A percentile compares a stretch with the other conserved stretches of the same genome.
Conservation (phyloP, 1,140 invertebrate genomes). For the Caligus rogercresseyi region DNA sequence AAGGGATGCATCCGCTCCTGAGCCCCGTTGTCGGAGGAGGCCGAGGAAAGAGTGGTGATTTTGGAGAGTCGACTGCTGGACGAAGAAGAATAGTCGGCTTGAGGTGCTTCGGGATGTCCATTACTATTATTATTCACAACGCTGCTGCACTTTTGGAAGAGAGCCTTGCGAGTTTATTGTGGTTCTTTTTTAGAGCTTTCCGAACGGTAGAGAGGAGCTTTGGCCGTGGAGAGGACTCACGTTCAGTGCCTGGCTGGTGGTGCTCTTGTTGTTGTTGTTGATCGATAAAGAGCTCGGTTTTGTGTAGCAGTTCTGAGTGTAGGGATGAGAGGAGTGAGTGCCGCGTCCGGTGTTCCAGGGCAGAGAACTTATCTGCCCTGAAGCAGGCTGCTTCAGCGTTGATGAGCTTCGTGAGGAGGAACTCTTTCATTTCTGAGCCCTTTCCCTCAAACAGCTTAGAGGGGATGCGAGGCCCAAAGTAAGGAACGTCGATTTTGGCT, state of each 20-base stretch:
- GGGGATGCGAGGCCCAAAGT: conserved; percentile 80
- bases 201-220: neutral
- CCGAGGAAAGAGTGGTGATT: neutral
- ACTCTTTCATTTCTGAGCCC: conserved; percentile 72
- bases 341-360: conserved; percentile 74
- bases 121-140: too few relatives aligned
- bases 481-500: conserved; percentile 83
- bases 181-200: neutral
- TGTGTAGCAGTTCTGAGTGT: conserved; percentile 64
- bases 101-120: too few relatives aligned
- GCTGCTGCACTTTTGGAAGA: neutral
- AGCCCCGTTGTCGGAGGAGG: neutral
- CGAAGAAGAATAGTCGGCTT: neutral
- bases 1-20: neutral
- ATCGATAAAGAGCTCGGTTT: conserved; percentile 60
- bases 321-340: conserved; percentile 68
- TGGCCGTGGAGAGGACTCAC: neutral
- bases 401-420: conserved; percentile 86
- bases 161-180: neutral
- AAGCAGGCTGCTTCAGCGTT: conserved; percentile 95
- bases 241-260: neutral
- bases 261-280: neutral
- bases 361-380: conserved; percentile 89
- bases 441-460: conserved; percentile 68
- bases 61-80: neutral